Conservation (phyloP, 2,113 vertebrate genomes). For the Emberiza fucata region DNA sequence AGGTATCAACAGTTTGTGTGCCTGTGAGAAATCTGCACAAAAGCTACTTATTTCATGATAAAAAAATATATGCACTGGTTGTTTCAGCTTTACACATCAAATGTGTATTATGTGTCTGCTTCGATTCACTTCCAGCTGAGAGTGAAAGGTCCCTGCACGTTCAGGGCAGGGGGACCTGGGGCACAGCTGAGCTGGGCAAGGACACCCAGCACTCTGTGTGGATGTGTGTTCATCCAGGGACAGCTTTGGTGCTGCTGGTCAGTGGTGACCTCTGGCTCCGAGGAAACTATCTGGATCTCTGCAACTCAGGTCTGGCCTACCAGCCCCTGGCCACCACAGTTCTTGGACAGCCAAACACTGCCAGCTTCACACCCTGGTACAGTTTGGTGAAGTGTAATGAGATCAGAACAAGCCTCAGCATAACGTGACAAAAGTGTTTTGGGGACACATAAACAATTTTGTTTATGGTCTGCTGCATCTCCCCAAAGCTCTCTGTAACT, state of each 20-base stretch:
- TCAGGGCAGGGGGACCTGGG: background rate
- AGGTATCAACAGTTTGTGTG: constrained; percentile 27
- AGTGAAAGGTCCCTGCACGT: background rate
- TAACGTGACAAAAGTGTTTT: background rate
- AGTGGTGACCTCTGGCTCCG: background rate
- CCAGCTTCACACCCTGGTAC: background rate
- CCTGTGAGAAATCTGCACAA: constrained; percentile 50
- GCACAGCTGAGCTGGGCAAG: background rate
- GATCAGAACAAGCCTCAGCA: background rate
- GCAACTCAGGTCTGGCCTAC: background rate
- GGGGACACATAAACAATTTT: background rate
- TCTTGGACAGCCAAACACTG: background rate
- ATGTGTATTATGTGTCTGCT: background rate
- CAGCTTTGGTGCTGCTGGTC: background rate
- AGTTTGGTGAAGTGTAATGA: rapidly evolving
- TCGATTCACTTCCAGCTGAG: background rate
- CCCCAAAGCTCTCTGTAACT: background rate
- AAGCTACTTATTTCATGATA: constrained; percentile 39
- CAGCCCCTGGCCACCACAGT: background rate
- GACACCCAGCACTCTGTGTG: background rate
- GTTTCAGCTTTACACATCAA: constrained; percentile 56
- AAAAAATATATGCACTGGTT: constrained; percentile 66
- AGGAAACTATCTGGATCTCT: background rate
- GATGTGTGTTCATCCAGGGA: background rate
- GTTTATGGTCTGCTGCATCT: background rate